phyloP scores from a whole-genome alignment of 2,888 invertebrate genomes.

The Acleris holmiana region DNA sequence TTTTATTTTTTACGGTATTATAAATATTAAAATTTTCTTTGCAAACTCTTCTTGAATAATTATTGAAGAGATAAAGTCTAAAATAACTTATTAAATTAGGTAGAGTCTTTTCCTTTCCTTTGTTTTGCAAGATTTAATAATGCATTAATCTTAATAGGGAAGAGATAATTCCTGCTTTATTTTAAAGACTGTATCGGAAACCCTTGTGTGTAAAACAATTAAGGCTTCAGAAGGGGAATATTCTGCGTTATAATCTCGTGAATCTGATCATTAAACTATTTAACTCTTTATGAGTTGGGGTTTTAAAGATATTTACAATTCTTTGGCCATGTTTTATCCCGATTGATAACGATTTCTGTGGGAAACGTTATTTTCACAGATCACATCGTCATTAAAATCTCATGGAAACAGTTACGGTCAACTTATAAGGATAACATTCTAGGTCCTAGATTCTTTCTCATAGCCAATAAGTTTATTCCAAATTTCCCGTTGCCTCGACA shows the following conservation, averaged over 20 bases:
- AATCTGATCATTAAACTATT: background rate
- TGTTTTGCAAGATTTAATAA: conserved; percentile 6
- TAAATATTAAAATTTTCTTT: background rate
- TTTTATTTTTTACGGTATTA: too few species aligned
- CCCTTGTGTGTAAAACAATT: conserved; percentile 18
- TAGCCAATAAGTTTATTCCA: conserved; percentile 6
- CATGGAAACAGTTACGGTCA: too few species aligned
- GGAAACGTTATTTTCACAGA: too few species aligned
- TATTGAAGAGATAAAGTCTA: background rate
- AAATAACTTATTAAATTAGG: background rate
- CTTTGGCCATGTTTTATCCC: too few species aligned
- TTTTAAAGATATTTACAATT: too few species aligned
- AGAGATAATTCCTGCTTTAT: conserved; percentile 11
- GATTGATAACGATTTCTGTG: too few species aligned
- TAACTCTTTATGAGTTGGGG: too few species aligned
- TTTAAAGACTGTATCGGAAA: conserved; percentile 4
- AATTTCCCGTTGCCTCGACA: conserved; percentile 6
- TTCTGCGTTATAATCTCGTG: conserved; percentile 2
- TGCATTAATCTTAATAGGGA: background rate
- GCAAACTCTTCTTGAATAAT: conserved; percentile 1
- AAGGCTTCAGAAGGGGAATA: background rate
- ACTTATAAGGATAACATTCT: background rate
- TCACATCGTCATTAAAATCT: too few species aligned
- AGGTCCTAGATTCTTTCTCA: conserved; percentile 11
- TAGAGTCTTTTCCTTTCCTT: too few species aligned